Conservation (phyloP, 1,140 invertebrate genomes). For the Thaumetopoea pityocampa region DNA sequence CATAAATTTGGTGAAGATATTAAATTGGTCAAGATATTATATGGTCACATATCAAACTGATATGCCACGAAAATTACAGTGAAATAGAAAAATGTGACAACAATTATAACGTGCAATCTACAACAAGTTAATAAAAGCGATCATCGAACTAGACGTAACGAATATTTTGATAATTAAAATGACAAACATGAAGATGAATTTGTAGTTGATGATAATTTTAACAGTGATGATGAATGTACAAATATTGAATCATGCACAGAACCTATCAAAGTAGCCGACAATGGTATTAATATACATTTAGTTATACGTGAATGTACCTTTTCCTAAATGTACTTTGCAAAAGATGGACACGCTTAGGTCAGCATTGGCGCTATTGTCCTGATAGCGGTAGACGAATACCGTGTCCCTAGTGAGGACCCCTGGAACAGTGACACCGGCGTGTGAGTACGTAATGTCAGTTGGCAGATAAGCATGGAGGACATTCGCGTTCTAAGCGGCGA, state of each 20-base stretch:
- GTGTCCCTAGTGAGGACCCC: conserved; percentile 68
- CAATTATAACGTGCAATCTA: no score
- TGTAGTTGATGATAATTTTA: no score
- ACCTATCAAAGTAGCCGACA: background rate
- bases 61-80: no score
- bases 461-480: background rate
- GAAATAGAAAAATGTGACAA: no score
- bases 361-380: conserved; percentile 66
- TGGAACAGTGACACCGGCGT: conserved; percentile 46
- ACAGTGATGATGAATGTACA: conserved; percentile 8
- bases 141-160: no score
- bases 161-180: no score
- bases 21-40: no score
- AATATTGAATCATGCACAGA: conserved; percentile 4
- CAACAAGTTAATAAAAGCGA: no score
- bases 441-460: conserved; percentile 14
- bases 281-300: conserved; percentile 31
- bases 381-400: conserved; percentile 70
- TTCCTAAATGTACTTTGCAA: conserved; percentile 77
- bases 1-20: no score
- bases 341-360: conserved; percentile 71
- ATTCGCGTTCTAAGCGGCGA: no score
- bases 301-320: conserved; percentile 56
- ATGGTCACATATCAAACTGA: no score
- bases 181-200: no score